Conservation (phyloP, 2,113 vertebrate species). For the Otocyon megalotis region DNA sequence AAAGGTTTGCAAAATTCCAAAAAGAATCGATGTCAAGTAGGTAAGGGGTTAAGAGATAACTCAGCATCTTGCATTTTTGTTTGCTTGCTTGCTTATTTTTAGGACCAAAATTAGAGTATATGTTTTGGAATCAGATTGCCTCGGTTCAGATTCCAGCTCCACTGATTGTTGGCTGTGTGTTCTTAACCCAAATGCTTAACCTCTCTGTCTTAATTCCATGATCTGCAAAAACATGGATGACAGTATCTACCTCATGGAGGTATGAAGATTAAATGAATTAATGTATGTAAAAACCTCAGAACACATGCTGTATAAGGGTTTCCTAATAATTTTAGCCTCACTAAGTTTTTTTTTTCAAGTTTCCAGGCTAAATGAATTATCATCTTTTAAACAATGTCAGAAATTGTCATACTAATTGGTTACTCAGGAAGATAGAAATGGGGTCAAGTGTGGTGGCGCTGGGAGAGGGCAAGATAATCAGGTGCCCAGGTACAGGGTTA, state of each 20-base stretch:
- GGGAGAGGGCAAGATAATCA: background rate
- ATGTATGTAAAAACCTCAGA: background rate
- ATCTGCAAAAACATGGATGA: background rate
- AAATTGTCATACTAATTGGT: background rate
- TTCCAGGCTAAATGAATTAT: slow-evolving; percentile 4
- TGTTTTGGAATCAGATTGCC: background rate
- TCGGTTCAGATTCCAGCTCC: background rate
- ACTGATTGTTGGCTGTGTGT: background rate
- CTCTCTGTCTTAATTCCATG: background rate
- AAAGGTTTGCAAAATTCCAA: background rate
- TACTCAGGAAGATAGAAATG: background rate
- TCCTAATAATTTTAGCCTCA: background rate
- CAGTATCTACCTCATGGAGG: background rate
- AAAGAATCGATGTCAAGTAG: background rate
- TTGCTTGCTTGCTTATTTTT: background rate
- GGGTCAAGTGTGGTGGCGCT: background rate
- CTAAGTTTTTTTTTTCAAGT: background rate
- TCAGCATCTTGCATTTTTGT: background rate
- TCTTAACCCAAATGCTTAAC: background rate
- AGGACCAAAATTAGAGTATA: background rate
- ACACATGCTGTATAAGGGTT: background rate
- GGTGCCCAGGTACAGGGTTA: background rate
- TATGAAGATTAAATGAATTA: background rate
- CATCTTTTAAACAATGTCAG: background rate
- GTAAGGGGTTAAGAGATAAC: background rate